Evolutionary conservation across 2,113 vertebrate genomes (phyloP), one percentile per base, ranked within the genome.

Genomic region (Scomber colias): DNA sequence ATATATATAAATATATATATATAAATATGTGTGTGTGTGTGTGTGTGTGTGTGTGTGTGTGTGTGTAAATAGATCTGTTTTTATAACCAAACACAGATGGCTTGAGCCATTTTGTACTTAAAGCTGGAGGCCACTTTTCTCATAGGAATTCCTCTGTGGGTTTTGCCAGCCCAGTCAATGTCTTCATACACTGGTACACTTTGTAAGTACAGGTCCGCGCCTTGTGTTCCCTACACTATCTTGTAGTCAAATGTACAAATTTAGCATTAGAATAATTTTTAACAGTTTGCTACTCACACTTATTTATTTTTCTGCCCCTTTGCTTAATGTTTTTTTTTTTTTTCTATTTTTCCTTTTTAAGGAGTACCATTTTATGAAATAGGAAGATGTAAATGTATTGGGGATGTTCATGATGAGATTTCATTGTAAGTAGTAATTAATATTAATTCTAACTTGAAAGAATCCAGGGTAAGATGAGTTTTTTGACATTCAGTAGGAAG

Each of bases 161-260:
- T 85, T 89, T 85, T 73, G 71, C 74, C 79, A 83, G 81, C 89
- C 85, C 82, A 69, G 84, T 90, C 75, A 82, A 90, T 85, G 85
- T 92, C 93, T 90, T 94, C 89, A 92, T 92, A 94, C 94, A 95
- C 93, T 95, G 93, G 92, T 94, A 90, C 90, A 90, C 81, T 92
- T 93, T 92, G 79, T 91, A 90, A 91, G 90, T 91, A 86, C 84
- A 91, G 75, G 83, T 85, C 78, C 27, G 57, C 82, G 76, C 84
- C 76, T 89, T 51, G 83, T 87, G 78, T 84, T 87, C 76, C 83
- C 75, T 67, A 90, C 88, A 88, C 87, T 82, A 84, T 90, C 86
- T 82, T 79, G 49, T 89, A 81, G 77, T 82, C 64, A 81, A 73
- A 86, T 89, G 85, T 89, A 89, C 45, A 83, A 77, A 84, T 66